These are phyloP conservation scores for Sceloporus tristichus DNA, from an alignment of 2,113 vertebrate genomes.

Conservation along the genomic window DNA sequence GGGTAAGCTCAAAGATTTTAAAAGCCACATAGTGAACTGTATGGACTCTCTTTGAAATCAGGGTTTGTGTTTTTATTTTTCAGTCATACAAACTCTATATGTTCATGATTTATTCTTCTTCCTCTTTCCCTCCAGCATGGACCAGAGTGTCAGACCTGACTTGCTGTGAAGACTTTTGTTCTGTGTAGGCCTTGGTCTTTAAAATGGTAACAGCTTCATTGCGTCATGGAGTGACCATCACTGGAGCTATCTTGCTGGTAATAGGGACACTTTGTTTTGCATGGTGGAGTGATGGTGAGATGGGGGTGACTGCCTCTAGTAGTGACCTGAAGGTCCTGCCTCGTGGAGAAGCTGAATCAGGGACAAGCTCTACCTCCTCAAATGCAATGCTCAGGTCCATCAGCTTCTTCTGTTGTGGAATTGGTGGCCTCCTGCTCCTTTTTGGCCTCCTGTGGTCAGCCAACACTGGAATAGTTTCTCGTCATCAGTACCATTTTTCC, in stretches of 20 bases:
- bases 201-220: slow-evolving; percentile 60
- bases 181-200: not conserved
- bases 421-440: slow-evolving; percentile 76
- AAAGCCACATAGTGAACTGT: accelerated
- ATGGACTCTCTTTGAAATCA: not conserved
- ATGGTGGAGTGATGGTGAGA: slow-evolving; percentile 76
- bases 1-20: not conserved
- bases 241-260: slow-evolving; percentile 72
- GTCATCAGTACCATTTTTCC: slow-evolving; percentile 71
- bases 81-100: not conserved
- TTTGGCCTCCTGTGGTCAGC: slow-evolving; percentile 78
- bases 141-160: slow-evolving; percentile 15
- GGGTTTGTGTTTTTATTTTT: not conserved
- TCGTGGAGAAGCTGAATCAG: slow-evolving; percentile 24
- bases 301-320: not conserved
- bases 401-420: slow-evolving; percentile 77
- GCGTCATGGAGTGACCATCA: slow-evolving; percentile 68
- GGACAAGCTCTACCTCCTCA: slow-evolving; percentile 56
- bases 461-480: slow-evolving; percentile 62
- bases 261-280: slow-evolving; percentile 76
- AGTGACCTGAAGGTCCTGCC: slow-evolving; percentile 40
- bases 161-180: not conserved
- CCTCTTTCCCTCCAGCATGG: slow-evolving; percentile 24
- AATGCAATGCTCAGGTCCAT: slow-evolving; percentile 69
- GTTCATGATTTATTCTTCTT: not conserved